phyloP scores from a whole-genome alignment of 2,888 invertebrate genomes.

The Bruchidius siliquastri region DNA sequence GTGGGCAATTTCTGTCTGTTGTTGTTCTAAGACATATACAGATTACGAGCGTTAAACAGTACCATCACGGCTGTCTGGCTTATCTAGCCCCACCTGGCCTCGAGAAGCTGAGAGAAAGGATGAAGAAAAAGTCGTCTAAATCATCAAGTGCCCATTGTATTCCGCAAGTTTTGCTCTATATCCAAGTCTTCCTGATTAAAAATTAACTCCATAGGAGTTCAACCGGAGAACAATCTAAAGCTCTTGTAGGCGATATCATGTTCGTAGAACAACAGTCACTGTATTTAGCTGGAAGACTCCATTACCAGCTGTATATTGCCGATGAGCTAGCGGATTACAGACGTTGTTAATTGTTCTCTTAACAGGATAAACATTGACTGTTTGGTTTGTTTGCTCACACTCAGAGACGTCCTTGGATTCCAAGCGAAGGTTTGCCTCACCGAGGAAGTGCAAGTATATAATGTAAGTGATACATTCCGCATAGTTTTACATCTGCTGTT shows the following conservation, averaged over 20 bases:
- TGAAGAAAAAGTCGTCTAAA: no score
- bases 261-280: neutral
- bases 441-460: no score
- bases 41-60: no score
- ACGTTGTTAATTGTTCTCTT: neutral
- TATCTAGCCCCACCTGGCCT: no score
- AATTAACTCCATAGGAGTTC: neutral
- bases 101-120: no score
- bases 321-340: neutral
- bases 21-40: no score
- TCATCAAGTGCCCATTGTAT: no score
- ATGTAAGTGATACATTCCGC: no score
- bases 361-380: neutral
- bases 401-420: neutral
- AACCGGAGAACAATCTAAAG: neutral
- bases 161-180: no score
- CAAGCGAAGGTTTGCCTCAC: neutral
- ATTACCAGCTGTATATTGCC: neutral
- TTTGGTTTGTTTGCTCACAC: neutral
- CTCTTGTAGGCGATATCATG: neutral
- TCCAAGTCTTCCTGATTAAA: neutral
- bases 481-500: no score
- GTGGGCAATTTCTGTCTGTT: no score
- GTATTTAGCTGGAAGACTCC: neutral
- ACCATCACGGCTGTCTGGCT: no score